Evolutionary conservation across 2,888 invertebrate species (phyloP).

Genomic region (Cheilosia pagana): DNA sequence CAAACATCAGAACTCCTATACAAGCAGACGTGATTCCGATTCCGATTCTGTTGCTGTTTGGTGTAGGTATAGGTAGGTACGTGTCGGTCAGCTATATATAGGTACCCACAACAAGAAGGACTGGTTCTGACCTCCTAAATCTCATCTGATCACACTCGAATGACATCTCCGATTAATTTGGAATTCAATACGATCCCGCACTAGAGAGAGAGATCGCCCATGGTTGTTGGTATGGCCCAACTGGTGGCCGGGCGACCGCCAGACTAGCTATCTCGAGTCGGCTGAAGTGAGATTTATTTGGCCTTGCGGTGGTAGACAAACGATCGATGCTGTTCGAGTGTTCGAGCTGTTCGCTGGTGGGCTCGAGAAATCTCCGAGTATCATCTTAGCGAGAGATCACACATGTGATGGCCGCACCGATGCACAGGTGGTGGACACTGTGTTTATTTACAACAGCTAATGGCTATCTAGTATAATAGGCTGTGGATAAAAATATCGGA

Average conservation of each 20-base stretch:
- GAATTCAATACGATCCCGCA: conserved; percentile 71
- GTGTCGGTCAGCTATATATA: conserved; percentile 22
- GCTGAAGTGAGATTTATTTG: conserved; percentile 74
- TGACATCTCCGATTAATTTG: conserved; percentile 75
- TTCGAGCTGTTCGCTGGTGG: conserved; percentile 60
- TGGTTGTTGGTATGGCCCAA: conserved; percentile 1
- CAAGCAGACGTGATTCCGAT: conserved; percentile 7
- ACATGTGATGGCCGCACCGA: conserved; percentile 52
- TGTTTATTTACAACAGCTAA: conserved; percentile 66
- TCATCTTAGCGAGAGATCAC: conserved; percentile 66
- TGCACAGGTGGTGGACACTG: conserved; percentile 69
- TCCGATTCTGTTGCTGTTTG: conserved; percentile 35
- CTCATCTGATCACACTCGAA: conserved; percentile 75
- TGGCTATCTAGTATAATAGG: conserved; percentile 71
- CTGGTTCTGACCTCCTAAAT: conserved; percentile 75
- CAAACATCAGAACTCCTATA: background rate
- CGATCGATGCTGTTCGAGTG: conserved; percentile 66
- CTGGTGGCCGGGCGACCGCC: background rate
- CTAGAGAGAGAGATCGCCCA: conserved; percentile 23
- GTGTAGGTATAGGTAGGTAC: conserved; percentile 15
- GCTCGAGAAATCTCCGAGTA: conserved; percentile 64
- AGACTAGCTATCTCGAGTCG: conserved; percentile 49
- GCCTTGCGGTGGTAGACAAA: conserved; percentile 68
- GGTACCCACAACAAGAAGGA: conserved; percentile 61
- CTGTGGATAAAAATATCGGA: conserved; percentile 67